phyloP scores from a whole-genome alignment of 2,888 invertebrate species.

The Cheilosia scutellata region DNA sequence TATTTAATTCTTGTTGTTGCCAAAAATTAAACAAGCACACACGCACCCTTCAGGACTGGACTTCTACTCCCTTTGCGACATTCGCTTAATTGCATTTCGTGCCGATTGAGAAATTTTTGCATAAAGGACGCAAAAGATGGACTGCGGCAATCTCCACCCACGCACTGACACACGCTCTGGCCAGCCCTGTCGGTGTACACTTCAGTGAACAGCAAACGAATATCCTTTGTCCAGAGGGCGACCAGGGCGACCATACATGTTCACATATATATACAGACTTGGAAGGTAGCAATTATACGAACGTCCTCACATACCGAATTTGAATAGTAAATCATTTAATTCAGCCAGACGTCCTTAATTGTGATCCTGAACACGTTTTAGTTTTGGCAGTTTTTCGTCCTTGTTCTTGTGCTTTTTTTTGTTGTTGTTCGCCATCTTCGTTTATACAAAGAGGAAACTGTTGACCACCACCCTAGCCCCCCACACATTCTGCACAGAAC shows the following conservation, averaged over 20 bases:
- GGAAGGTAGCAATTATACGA: slow-evolving; percentile 68
- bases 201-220: slow-evolving; percentile 59
- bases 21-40: neutral
- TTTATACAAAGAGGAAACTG: slow-evolving; percentile 16
- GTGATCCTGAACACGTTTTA: slow-evolving; percentile 78
- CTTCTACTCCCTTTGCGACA: slow-evolving; percentile 7
- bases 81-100: slow-evolving; percentile 67
- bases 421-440: slow-evolving; percentile 2
- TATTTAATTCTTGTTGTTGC: neutral
- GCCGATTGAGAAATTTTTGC: slow-evolving; percentile 68
- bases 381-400: slow-evolving; percentile 65
- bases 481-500: slow-evolving; percentile 23
- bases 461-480: slow-evolving; percentile 40
- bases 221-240: slow-evolving; percentile 48
- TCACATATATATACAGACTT: slow-evolving; percentile 6
- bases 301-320: slow-evolving; percentile 75
- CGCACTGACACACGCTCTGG: slow-evolving; percentile 44
- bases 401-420: slow-evolving; percentile 50
- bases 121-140: slow-evolving; percentile 53
- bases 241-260: neutral
- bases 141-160: slow-evolving; percentile 43
- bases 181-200: slow-evolving; percentile 56
- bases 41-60: neutral
- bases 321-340: slow-evolving; percentile 79
- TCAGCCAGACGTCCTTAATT: slow-evolving; percentile 78